A percentile compares a stretch with the other conserved stretches of the same genome.
phyloP scores from a whole-genome alignment of 92 coral and sea anemone genomes.

The Meandrina meandrites region DNA sequence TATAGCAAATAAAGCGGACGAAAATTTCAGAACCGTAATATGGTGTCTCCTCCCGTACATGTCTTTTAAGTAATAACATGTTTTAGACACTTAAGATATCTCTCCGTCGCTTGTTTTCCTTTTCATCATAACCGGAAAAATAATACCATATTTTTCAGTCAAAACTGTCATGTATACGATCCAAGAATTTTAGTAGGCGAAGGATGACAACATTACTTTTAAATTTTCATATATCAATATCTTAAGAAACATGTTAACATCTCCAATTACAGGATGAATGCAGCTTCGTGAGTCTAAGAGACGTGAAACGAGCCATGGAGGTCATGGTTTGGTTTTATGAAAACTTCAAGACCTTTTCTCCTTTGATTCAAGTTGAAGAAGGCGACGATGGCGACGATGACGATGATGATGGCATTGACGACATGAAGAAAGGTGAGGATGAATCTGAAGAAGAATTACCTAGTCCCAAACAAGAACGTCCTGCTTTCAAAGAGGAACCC shows the following conservation, averaged over 20 bases:
- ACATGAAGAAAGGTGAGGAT: constrained; percentile 20
- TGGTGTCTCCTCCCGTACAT: neutral
- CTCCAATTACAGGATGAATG: constrained; percentile 70
- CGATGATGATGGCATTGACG: neutral
- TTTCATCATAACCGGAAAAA: neutral
- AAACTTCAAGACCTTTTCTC: constrained; percentile 53
- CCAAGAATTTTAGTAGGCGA: too few species aligned
- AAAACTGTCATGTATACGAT: too few species aligned
- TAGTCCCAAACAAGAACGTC: neutral
- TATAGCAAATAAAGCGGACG: neutral
- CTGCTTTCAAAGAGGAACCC: neutral
- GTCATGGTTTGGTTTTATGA: constrained; percentile 83
- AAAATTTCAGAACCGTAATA: too few species aligned
- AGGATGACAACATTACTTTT: too few species aligned
- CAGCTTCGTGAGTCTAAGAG: constrained; percentile 89
- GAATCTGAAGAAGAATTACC: neutral
- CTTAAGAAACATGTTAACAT: neutral
- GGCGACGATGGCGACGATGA: neutral
- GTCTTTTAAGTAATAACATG: too few species aligned
- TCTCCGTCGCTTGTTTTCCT: neutral
- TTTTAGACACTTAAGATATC: neutral
- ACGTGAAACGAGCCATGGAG: constrained; percentile 85
- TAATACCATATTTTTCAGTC: too few species aligned
- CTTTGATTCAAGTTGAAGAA: constrained; percentile 29
- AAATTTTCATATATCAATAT: too few species aligned